Percentiles rank a stretch among this genome's conserved stretches.
Evolutionary conservation across 2,113 vertebrate species (phyloP).

Genomic region (Edolisoma coerulescens): DNA sequence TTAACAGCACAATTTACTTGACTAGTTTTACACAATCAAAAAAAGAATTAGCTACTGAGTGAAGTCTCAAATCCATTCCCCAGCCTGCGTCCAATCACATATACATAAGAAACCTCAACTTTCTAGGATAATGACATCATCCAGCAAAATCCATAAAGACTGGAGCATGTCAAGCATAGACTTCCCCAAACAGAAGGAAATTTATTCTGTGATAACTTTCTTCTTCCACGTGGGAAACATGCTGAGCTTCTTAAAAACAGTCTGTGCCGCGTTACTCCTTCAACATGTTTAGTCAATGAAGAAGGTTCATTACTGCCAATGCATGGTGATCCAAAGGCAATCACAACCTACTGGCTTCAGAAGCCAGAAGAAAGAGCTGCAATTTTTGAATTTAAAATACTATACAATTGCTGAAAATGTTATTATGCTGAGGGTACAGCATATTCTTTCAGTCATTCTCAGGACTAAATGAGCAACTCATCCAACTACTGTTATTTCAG

Average conservation of each 20-base stretch:
- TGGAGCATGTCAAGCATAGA: not conserved
- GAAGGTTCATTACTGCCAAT: not conserved
- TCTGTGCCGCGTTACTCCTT: not conserved
- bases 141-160: not conserved
- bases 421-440: not conserved
- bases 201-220: not conserved
- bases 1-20: not conserved
- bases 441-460: not conserved
- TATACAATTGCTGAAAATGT: not conserved
- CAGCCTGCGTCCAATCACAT: not conserved
- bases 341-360: not conserved
- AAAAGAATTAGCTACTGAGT: not conserved
- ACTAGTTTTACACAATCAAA: not conserved
- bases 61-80: not conserved
- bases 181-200: not conserved
- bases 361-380: not conserved
- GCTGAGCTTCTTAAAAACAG: not conserved
- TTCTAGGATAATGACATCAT: not conserved
- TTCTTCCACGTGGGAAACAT: not conserved
- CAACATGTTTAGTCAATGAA: not conserved
- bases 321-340: not conserved
- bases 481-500: not conserved
- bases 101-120: not conserved
- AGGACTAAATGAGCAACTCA: not conserved
- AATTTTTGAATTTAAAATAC: not conserved